Conservation (phyloP, 37 sponge, comb jelly and placozoan genomes). For the Lycopodina hypogea region DNA sequence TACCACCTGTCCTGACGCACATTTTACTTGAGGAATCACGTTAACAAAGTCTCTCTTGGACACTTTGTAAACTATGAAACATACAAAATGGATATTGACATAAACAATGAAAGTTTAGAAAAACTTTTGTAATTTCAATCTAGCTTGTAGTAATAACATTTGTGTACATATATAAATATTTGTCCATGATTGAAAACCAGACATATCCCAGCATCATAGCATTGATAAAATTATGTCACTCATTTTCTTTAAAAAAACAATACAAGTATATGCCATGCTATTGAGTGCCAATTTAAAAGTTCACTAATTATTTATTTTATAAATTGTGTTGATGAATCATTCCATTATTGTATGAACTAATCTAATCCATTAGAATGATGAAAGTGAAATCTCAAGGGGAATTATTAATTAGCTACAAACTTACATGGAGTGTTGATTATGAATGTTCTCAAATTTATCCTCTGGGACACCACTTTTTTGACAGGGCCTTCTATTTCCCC, state of each 20-base stretch:
- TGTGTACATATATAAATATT: too few species aligned
- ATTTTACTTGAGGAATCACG: conserved; percentile 9
- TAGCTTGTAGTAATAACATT: not conserved
- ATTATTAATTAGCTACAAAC: not conserved
- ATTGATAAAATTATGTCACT: too few species aligned
- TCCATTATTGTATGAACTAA: too few species aligned
- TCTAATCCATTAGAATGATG: too few species aligned
- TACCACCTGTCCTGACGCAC: not conserved
- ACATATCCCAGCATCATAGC: too few species aligned
- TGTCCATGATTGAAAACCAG: too few species aligned
- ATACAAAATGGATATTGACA: not conserved
- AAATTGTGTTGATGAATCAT: too few species aligned
- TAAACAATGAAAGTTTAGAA: not conserved
- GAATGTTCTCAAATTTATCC: conserved; percentile 8
- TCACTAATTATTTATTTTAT: too few species aligned
- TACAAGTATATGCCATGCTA: too few species aligned
- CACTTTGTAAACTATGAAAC: conserved; percentile 15
- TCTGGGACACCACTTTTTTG: conserved; percentile 6
- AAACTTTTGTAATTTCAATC: not conserved
- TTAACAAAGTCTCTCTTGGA: not conserved
- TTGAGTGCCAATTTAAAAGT: too few species aligned
- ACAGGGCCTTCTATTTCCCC: conserved; percentile 12
- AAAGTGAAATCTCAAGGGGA: too few species aligned
- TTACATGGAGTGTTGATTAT: conserved; percentile 33
- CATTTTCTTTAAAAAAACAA: too few species aligned